Evolutionary conservation across 2,888 invertebrate species (phyloP).

Genomic region (Tetramorium bicarinatum): DNA sequence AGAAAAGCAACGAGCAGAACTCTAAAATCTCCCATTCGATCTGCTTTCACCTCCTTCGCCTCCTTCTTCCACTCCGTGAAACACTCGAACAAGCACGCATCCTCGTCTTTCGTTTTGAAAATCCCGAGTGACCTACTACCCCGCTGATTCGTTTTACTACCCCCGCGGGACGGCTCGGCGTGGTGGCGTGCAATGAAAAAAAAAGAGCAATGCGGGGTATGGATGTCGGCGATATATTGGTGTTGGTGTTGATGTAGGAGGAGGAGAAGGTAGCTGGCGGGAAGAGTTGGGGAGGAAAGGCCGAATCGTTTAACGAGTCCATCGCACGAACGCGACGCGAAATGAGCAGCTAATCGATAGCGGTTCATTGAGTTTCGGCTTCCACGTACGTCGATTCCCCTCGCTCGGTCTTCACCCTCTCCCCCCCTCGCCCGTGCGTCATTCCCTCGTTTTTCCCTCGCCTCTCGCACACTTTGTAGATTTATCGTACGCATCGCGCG

Average conservation of each 20-base stretch:
- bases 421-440: conserved; percentile 9
- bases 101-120: conserved; percentile 73
- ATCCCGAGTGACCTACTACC: conserved; percentile 83
- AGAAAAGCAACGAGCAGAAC: conserved; percentile 29
- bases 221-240: conserved; percentile 26
- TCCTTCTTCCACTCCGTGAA: conserved; percentile 48
- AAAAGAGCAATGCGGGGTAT: conserved; percentile 62
- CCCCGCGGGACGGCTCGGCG: conserved; percentile 63
- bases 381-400: conserved; percentile 69
- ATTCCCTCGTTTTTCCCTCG: neutral
- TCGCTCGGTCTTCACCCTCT: conserved; percentile 41
- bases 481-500: conserved; percentile 45
- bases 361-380: conserved; percentile 84
- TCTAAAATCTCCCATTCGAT: conserved; percentile 75
- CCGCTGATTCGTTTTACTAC: conserved; percentile 82
- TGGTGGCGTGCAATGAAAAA: conserved; percentile 63
- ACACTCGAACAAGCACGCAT: conserved; percentile 41
- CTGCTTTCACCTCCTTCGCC: conserved; percentile 76
- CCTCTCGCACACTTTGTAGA: neutral
- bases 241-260: conserved; percentile 36
- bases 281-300: conserved; percentile 68
- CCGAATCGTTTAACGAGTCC: conserved; percentile 71
- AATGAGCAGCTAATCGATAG: conserved; percentile 83
- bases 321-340: conserved; percentile 75
- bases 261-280: conserved; percentile 49